These are phyloP conservation scores for Triops longicaudatus DNA, from an alignment of 1,140 invertebrate genomes.

Conservation along the genomic window DNA sequence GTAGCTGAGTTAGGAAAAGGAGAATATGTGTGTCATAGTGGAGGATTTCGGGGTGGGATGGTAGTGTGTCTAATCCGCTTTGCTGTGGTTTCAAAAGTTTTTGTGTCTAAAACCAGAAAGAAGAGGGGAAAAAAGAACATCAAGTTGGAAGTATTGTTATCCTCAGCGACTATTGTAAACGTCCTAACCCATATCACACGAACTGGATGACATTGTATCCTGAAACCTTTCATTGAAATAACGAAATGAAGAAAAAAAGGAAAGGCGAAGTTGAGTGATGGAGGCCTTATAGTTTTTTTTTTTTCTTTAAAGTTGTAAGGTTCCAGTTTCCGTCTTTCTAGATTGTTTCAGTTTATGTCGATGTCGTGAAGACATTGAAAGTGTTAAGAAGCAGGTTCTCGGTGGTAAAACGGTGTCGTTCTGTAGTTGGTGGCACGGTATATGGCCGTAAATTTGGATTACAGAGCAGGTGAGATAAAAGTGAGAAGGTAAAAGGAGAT, in stretches of 20 bases:
- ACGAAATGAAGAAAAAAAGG: no score
- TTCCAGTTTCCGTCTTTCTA: no score
- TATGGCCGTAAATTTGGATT: neutral
- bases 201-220: neutral
- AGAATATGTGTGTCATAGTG: neutral
- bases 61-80: no score
- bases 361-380: neutral
- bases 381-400: neutral
- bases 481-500: slow-evolving; percentile 5
- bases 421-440: neutral
- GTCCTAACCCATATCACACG: neutral
- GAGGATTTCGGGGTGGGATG: neutral
- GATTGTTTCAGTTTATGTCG: neutral
- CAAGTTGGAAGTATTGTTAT: neutral
- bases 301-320: no score
- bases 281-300: no score
- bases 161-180: neutral
- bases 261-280: no score
- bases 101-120: no score
- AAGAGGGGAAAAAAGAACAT: neutral
- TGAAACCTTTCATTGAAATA: neutral
- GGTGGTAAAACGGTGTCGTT: neutral
- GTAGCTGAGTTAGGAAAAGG: neutral
- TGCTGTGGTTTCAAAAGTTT: no score
- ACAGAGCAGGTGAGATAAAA: neutral